Percentiles rank a stretch among this genome's conserved stretches.
Evolutionary conservation across 2,797 vertebrate genomes (phyloP).

Genomic region (Orientallactaga sibirica): DNA sequence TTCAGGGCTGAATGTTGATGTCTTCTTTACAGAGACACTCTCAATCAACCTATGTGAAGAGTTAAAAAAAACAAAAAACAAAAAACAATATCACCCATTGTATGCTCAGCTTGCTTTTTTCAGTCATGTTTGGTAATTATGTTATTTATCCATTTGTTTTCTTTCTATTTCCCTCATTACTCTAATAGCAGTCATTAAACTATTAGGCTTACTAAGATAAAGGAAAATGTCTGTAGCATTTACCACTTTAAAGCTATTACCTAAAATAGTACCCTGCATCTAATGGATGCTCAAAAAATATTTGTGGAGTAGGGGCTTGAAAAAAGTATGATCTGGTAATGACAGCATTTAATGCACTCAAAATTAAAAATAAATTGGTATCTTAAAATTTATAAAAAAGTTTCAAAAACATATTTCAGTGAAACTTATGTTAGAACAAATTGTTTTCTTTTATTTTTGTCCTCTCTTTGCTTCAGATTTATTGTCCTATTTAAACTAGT

Average conservation of each 20-base stretch:
- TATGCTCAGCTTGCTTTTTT: slow-evolving; percentile 1
- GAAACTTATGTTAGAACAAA: slow-evolving; percentile 20
- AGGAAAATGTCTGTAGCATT: not conserved
- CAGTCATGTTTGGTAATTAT: not conserved
- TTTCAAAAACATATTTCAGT: not conserved
- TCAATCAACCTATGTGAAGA: not conserved
- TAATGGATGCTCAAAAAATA: not conserved
- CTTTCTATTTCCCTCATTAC: not conserved
- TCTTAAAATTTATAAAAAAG: slow-evolving; percentile 24
- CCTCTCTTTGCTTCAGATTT: slow-evolving; percentile 42
- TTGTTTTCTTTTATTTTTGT: slow-evolving; percentile 33
- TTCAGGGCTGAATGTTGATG: not conserved
- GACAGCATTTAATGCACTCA: slow-evolving; percentile 39
- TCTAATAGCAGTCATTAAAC: not conserved
- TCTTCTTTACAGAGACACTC: not conserved
- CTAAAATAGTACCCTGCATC: not conserved
- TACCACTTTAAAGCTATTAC: slow-evolving; percentile 1
- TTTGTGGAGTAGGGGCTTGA: slow-evolving; percentile 39
- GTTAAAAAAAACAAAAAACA: not conserved
- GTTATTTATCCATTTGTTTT: not conserved
- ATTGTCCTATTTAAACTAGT: not conserved
- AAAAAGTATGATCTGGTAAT: slow-evolving; percentile 25
- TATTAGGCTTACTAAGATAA: not conserved
- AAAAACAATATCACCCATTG: not conserved
- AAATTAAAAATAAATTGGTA: slow-evolving; percentile 40